phyloP scores from a whole-genome alignment of 2,113 vertebrate genomes.

The Pseudopodoces humilis region DNA sequence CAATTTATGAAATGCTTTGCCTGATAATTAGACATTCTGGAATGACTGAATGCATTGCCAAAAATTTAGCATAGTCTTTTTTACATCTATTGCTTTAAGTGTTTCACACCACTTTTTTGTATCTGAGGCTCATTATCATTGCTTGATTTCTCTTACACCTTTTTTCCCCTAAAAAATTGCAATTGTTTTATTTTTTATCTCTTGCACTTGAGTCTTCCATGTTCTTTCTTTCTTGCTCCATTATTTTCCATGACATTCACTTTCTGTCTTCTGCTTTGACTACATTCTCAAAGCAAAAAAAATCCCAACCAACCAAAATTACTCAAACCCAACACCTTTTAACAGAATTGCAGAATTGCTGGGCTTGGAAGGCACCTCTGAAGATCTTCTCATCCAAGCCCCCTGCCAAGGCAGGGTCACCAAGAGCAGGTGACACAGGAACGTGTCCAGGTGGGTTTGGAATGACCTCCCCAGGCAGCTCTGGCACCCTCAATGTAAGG shows the following conservation, averaged over 20 bases:
- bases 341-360: not conserved
- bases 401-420: not conserved
- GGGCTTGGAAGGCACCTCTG: not conserved
- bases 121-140: not conserved
- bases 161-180: not conserved
- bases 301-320: accelerated
- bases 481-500: not conserved
- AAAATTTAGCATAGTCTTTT: not conserved
- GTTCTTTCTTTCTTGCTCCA: not conserved
- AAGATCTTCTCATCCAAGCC: not conserved
- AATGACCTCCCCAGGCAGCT: not conserved
- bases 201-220: not conserved
- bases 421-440: not conserved
- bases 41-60: not conserved
- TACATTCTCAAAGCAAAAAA: not conserved
- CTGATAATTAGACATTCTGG: not conserved
- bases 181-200: not conserved
- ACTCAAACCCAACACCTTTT: not conserved
- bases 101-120: not conserved
- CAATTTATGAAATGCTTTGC: not conserved
- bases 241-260: not conserved
- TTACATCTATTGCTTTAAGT: not conserved
- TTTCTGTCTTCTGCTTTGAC: not conserved
- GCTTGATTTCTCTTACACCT: not conserved
- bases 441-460: accelerated